These are phyloP conservation scores for Apocrypta bakeri DNA, from an alignment of 1,140 invertebrate species.

Conservation along the genomic window DNA sequence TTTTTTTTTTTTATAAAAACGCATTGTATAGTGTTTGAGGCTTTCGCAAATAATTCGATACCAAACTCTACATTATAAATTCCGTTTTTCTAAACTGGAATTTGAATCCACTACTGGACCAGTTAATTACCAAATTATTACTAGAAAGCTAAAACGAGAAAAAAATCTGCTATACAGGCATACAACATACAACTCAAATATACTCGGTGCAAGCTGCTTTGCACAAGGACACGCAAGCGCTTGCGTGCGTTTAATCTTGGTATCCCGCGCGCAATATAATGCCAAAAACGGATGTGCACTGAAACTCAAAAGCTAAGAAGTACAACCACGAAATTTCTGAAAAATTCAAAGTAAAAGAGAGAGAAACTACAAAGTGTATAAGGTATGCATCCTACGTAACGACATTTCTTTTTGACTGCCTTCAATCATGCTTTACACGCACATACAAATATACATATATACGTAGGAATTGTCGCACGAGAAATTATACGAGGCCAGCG, in stretches of 20 bases:
- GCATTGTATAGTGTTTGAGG: too few relatives aligned
- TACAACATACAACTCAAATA: conserved; percentile 39
- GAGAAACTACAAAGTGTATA: background rate
- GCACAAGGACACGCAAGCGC: background rate
- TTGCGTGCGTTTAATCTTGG: background rate
- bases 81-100: too few relatives aligned
- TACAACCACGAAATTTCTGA: background rate
- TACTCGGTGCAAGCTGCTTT: conserved; percentile 2
- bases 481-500: conserved; percentile 33
- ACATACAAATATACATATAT: background rate
- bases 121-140: too few relatives aligned
- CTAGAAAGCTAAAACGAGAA: background rate
- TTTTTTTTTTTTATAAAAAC: too few relatives aligned
- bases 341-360: conserved; percentile 34
- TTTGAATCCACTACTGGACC: too few relatives aligned
- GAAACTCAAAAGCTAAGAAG: conserved; percentile 19
- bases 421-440: background rate
- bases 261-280: background rate
- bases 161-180: background rate
- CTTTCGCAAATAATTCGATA: too few relatives aligned
- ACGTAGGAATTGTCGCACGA: background rate
- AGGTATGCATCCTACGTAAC: background rate
- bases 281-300: background rate
- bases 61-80: too few relatives aligned
- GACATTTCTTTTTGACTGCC: background rate